These are phyloP conservation scores for Rhynchotus rufescens DNA, from an alignment of 2,797 vertebrate species.

Conservation along the genomic window DNA sequence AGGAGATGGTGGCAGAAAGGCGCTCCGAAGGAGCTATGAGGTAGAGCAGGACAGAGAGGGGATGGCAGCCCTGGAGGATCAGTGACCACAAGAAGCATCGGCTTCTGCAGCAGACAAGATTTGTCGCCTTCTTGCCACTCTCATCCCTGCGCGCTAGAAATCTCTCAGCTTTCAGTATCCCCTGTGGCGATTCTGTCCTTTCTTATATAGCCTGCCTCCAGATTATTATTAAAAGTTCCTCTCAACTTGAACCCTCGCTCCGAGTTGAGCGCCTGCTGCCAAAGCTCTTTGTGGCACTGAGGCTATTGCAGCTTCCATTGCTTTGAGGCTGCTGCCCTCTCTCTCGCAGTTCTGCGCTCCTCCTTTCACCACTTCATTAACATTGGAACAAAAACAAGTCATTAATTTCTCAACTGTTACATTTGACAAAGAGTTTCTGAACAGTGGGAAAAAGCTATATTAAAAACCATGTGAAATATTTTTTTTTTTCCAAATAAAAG, in stretches of 20 bases:
- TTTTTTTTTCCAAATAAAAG: background rate
- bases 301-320: background rate
- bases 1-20: background rate
- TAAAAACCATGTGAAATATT: background rate
- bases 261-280: background rate
- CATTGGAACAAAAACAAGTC: background rate
- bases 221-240: constrained; percentile 8
- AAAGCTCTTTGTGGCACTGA: background rate
- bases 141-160: background rate
- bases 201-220: background rate
- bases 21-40: background rate
- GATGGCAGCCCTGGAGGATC: background rate
- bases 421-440: background rate
- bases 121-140: background rate
- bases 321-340: constrained; percentile 21
- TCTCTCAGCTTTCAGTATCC: background rate
- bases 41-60: rapidly evolving
- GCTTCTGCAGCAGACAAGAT: background rate
- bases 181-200: background rate
- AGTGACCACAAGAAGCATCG: background rate
- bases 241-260: background rate
- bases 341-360: background rate
- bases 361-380: background rate
- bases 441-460: background rate
- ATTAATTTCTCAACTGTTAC: background rate